Evolutionary conservation across 2,888 invertebrate species (phyloP).

Genomic region (Hemithea aestivaria): DNA sequence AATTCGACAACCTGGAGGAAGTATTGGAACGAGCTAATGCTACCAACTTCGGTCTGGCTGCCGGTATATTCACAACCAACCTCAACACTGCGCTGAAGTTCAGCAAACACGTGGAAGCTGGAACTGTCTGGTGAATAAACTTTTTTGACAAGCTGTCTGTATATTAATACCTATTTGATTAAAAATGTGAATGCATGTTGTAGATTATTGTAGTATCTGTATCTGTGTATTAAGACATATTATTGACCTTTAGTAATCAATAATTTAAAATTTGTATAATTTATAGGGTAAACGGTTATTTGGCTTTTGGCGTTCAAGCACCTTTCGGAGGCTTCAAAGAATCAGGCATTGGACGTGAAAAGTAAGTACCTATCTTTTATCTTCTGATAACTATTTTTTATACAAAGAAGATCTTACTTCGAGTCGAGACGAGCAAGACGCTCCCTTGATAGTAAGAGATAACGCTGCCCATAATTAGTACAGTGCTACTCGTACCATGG

Average conservation of each 20-base stretch:
- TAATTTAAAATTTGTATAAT: too few species aligned
- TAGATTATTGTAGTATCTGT: too few species aligned
- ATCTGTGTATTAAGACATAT: too few species aligned
- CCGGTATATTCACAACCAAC: slow-evolving; percentile 89
- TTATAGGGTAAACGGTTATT: slow-evolving; percentile 76
- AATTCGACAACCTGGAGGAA: slow-evolving; percentile 88
- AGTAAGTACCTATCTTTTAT: slow-evolving; percentile 33
- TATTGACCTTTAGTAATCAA: too few species aligned
- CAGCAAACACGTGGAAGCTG: slow-evolving; percentile 86
- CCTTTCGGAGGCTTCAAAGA: slow-evolving; percentile 93
- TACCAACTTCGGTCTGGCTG: slow-evolving; percentile 89
- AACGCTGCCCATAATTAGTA: too few species aligned
- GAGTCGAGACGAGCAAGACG: too few species aligned
- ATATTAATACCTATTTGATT: too few species aligned
- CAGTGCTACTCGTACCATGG: too few species aligned
- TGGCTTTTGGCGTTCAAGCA: slow-evolving; percentile 80
- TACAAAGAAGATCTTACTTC: too few species aligned
- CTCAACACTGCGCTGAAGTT: slow-evolving; percentile 87
- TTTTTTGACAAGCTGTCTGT: too few species aligned
- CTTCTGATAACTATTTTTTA: neutral
- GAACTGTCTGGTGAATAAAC: slow-evolving; percentile 83
- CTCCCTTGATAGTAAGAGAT: too few species aligned
- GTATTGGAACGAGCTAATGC: slow-evolving; percentile 90
- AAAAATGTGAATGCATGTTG: too few species aligned
- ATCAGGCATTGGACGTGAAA: slow-evolving; percentile 84